Base-by-base conservation (phyloP, 1,140 invertebrate species). In the Tribolium castaneum region DNA sequence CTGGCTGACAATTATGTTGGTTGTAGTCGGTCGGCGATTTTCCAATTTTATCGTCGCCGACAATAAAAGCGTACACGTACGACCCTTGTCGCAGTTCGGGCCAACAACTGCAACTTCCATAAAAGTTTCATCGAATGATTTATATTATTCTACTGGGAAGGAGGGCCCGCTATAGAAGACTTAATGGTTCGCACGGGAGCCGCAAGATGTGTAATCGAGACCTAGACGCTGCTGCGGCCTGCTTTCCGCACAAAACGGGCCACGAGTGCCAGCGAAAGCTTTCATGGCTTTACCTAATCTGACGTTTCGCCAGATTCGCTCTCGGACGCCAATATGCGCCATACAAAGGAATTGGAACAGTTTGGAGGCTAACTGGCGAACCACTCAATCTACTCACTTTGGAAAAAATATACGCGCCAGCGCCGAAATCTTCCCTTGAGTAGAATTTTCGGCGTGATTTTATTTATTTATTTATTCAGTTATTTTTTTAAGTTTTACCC, bases 91-190 rank as follows among this genome's bases (percentile, higher is more conserved):
- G 59, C 59, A 66, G 59, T 66, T 66, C 59, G 59, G 59, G 30
- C 59, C 59, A 66, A 66, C 59, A 30, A 66, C 59, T 66, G 59
- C 59, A 66, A 66, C 59, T 66, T 66, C 59, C 59, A 66, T 66
- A 66, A 66, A 66, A 66, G 59, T 66, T 66, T 66, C 59, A 66
- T 66, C 59, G 59, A 66, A 66, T 66, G 59, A 66, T 66, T 66
- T 66, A 66, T 66, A 66, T 66, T 66, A 66, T 66, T 66, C 59
- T 66, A 35, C 30, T 35, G 59, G 59, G 59, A 35, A 30, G 34
- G 59, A 35, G 34, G 30, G 22, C n/a, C 25, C 22, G 30, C 25
- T 35, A 35, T 35, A 35, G 25, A 25, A 30, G 59, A 34, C 59
- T 34, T 35, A 66, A 66, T 66, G 59, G 59, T 66, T 66, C 59